phyloP scores from a whole-genome alignment of 2,113 vertebrate species.

The Xiphias gladius region DNA sequence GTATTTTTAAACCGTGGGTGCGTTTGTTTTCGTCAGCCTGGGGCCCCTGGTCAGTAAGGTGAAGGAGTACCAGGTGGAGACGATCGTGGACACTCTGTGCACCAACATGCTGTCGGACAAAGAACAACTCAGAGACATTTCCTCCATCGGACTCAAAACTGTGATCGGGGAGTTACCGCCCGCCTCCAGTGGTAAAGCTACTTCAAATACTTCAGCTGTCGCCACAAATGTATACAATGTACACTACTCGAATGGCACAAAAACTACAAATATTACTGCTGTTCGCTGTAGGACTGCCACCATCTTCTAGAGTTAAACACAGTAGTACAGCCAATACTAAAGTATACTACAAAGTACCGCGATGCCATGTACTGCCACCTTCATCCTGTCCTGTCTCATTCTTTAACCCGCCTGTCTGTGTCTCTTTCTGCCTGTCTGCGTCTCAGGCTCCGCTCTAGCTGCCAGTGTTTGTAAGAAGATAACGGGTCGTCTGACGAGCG shows the following conservation, averaged over 20 bases:
- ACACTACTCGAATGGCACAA: too few relatives aligned
- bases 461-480: constrained; percentile 99
- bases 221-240: too few relatives aligned
- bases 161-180: constrained; percentile 99
- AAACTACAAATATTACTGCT: too few relatives aligned
- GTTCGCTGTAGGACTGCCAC: too few relatives aligned
- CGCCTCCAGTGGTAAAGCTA: constrained; percentile 91
- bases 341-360: neutral
- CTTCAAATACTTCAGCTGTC: neutral
- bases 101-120: constrained; percentile 99
- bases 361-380: too few relatives aligned
- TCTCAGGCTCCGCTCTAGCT: constrained; percentile 93
- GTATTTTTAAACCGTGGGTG: constrained; percentile 13
- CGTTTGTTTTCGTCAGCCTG: constrained; percentile 85
- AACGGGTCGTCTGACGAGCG: constrained; percentile 96
- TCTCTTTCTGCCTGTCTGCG: neutral
- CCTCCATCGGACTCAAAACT: constrained; percentile 98
- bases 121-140: constrained; percentile 97
- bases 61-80: constrained; percentile 99
- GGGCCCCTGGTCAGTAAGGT: constrained; percentile 98
- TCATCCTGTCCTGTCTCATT: too few relatives aligned
- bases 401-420: neutral
- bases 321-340: too few relatives aligned
- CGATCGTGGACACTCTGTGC: constrained; percentile 98
- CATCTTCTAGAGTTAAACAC: too few relatives aligned